A percentile compares a stretch with the other conserved stretches of the same genome.
Evolutionary conservation across 2,888 invertebrate species (phyloP).

Genomic region (Dynastes hyllus): DNA sequence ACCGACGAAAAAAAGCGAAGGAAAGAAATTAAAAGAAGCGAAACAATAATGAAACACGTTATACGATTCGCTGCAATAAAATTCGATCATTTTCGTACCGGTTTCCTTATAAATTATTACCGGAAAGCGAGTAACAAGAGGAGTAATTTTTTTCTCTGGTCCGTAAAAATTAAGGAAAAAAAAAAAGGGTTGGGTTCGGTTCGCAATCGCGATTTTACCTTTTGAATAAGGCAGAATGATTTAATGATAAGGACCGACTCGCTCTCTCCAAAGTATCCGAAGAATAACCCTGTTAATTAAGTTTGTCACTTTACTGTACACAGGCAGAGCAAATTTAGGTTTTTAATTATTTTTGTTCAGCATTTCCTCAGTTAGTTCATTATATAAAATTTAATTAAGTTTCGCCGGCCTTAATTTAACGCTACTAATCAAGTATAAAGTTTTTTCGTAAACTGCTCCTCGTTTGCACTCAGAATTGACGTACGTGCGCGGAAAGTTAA

Average conservation of each 20-base stretch:
- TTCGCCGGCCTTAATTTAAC: conserved; percentile 72
- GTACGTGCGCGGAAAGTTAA: conserved; percentile 69
- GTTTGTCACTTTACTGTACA: conserved; percentile 72
- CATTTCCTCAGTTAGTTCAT: conserved; percentile 73
- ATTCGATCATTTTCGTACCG: conserved; percentile 24
- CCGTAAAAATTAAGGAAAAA: conserved; percentile 42
- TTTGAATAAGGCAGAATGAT: conserved; percentile 66
- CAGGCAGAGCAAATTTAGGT: conserved; percentile 71
- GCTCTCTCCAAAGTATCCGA: conserved; percentile 66
- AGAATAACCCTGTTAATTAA: conserved; percentile 72
- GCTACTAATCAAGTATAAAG: conserved; percentile 73
- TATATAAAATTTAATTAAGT: conserved; percentile 74
- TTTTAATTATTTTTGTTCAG: conserved; percentile 74
- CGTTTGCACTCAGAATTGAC: conserved; percentile 70
- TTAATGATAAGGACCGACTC: conserved; percentile 65
- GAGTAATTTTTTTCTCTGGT: conserved; percentile 39
- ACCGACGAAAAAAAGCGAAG: not conserved
- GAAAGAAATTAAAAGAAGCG: conserved; percentile 22
- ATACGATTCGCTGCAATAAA: conserved; percentile 36
- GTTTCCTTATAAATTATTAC: conserved; percentile 41
- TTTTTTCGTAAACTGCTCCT: conserved; percentile 69
- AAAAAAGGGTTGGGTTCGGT: conserved; percentile 42
- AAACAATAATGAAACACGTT: conserved; percentile 22
- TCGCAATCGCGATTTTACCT: conserved; percentile 51
- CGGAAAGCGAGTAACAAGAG: conserved; percentile 37